Evolutionary conservation across 2,888 invertebrate genomes (phyloP), one percentile per base, ranked within the genome.

Genomic region (Dromius quadrimaculatus): DNA sequence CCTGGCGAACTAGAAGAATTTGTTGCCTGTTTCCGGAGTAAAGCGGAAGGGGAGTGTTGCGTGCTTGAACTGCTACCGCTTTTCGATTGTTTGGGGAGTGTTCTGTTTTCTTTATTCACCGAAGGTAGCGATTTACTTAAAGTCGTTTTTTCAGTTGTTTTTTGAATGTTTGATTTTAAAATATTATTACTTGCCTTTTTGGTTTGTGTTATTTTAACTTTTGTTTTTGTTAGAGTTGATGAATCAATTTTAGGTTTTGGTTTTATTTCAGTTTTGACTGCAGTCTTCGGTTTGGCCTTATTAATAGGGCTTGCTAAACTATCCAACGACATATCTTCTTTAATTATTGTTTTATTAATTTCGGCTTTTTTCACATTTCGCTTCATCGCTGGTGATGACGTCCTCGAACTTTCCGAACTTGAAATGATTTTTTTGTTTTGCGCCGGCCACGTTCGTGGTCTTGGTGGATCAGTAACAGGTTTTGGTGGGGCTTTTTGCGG

Each of bases 381-480:
- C 70, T 63, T 77, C 59, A 80, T 78, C 1, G 88, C 86, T 0
- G 90, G 90, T 76, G 90, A 90, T 1, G 90, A 89, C 72, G 89
- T 90, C 8, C 90, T 84, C 0, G 90, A 90, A 0, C 90, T 90
- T 75, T 90, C 90, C 8, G 82, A 82, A 1, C 81, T 79, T 2
- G 70, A 70, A 4, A 70, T 70, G 1, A 70, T 61, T 38, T 70
- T 70, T 1, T 17, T 61, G 45, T 32, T 47, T 62, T 70, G 70
- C 8, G 70, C 70, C n/a, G 71, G 71, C 65, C 71, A 65, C 2
- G 71, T 71, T 22, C 64, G 19, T n/a, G 71, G 71, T 9, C 65
- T 54, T 1, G 65, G 64, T 8, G 64, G 64, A 32, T 62, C 71
- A n/a, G 63, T 50, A 9, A 64, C 64, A 13, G 59, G 57, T 64